A percentile compares a stretch with the other conserved stretches of the same genome.
phyloP scores from a whole-genome alignment of 2,797 vertebrate species.

The Huso huso region DNA sequence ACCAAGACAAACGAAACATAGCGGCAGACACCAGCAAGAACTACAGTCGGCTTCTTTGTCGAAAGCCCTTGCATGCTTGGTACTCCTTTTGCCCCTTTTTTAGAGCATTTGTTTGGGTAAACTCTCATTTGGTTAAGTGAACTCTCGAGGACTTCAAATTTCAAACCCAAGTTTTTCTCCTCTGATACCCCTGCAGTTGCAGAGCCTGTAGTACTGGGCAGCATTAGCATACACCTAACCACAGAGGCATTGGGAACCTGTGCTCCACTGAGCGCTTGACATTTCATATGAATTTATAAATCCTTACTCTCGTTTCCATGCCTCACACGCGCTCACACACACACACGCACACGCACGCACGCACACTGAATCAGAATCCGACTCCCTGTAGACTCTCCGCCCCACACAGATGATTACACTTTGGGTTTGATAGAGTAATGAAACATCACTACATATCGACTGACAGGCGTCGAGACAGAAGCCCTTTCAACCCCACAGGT shows the following conservation, averaged over 20 bases:
- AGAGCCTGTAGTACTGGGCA: too few relatives aligned
- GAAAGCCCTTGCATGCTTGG: not conserved
- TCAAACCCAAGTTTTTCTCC: too few relatives aligned
- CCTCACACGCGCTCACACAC: slow-evolving; percentile 29
- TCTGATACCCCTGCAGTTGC: too few relatives aligned
- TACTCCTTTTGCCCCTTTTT: slow-evolving; percentile 14
- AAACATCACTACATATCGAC: too few relatives aligned
- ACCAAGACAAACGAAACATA: too few relatives aligned
- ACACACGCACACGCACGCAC: slow-evolving; percentile 8
- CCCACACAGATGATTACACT: slow-evolving; percentile 5
- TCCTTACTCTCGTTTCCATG: slow-evolving; percentile 3
- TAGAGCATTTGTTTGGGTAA: not conserved
- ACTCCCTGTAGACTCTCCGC: not conserved
- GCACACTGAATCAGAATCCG: slow-evolving; percentile 22
- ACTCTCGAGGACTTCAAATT: too few relatives aligned
- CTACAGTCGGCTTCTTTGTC: not conserved
- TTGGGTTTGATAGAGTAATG: too few relatives aligned
- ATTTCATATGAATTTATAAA: too few relatives aligned
- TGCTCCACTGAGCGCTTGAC: too few relatives aligned
- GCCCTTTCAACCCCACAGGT: slow-evolving; percentile 35
- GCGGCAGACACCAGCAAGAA: too few relatives aligned
- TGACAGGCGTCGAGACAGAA: not conserved
- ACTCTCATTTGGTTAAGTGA: not conserved
- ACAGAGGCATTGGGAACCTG: too few relatives aligned
- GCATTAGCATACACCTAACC: too few relatives aligned